Evolutionary conservation across 2,113 vertebrate species (phyloP), one percentile per base, ranked within the genome.

Genomic region (Capricornis sumatraensis): DNA sequence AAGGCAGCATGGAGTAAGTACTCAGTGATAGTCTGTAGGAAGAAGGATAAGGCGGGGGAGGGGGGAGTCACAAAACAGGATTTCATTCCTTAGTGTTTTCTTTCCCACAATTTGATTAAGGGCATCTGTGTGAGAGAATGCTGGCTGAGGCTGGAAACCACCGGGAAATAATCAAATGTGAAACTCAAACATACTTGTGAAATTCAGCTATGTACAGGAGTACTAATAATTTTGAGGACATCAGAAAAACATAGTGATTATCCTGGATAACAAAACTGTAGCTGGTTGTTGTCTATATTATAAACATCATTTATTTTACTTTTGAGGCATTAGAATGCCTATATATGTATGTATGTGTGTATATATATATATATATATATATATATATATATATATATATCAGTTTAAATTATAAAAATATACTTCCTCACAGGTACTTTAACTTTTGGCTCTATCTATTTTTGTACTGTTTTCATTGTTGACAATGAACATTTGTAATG

Each of bases 1-100:
- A 10, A 74, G 62, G 33, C 5, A 60, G 17, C 58, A 7, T 0
- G 2, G 3, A 19, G 4, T 1, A 14, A 40, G 50, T 7, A 6
- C 23, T 33, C 55, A 8, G 0, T 1, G 14, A 52, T 8, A 3
- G 55, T 4, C 45, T 43, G 14, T 52, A n/a, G 36, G 47, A 55
- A 55, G 81, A 45, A 33, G 47, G 28, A 40, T 40, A 45, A 23
- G 43, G n/a, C 13, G 2, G 14, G 30, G 10, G 16, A 15, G 43
- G 36, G 23, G n/a, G 6, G 1, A 43, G n/a, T 64, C 93, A 55
- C 36, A 10, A 57, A 62, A 60, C 9, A 47, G 19, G 25, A 9
- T 4, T 19, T n/a, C 15, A 19, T 7, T 12, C 45, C 52, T 55
- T 33, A 27, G 43, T 9, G 6, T 8, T 27, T 47, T 36, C 86